Base-by-base conservation (phyloP, 2,888 invertebrate genomes). In the Tridacna crocea region DNA sequence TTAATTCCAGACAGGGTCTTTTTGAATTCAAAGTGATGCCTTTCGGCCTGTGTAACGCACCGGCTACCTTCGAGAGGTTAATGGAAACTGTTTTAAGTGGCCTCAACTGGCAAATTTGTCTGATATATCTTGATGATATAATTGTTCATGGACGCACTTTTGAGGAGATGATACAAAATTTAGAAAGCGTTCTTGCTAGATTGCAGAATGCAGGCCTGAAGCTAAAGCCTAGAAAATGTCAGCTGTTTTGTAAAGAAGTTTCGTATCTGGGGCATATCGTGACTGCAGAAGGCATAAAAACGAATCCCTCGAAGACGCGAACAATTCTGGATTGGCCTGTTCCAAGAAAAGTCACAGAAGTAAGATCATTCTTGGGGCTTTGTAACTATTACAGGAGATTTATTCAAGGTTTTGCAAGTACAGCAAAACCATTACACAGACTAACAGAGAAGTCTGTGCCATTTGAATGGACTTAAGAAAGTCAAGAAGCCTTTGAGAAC, bases 51-150 rank as follows among this genome's bases (percentile, higher is more conserved):
- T 61, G 61, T 87, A 87, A 82, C 87, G 36, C 72, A 11, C 58
- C 72, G 61, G 80, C 84, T 12, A 89, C 83, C 0, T 83, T 79
- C 60, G 79, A 82, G 68, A n/a, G 82, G 17, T n/a, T 82, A 0
- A 83, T 83, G 74, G 83, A 83, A 22, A 46, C 27, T n/a, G 77
- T 83, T 0, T 60, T 83, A 26, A 60, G 73, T 46, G 83, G 83
- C 17, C 55, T 72, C 36, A 74, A 80, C 48, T 83, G 80, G 80
- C 65, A 72, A 8, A 77, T 79, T 36, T 83, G 83, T 36, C 61
- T 83, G 6, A 74, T 77, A 22, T 83, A 83, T 24, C 75, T 83
- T 11, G 80, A 83, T 46, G 80, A 80, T 27, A 72, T 83, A 19
- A 83, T 77, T n/a, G 65, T 80, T 6, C 55, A 47, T 17, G 80